Evolutionary conservation across 1,140 invertebrate species (phyloP).

Genomic region (Theocolax elegans): DNA sequence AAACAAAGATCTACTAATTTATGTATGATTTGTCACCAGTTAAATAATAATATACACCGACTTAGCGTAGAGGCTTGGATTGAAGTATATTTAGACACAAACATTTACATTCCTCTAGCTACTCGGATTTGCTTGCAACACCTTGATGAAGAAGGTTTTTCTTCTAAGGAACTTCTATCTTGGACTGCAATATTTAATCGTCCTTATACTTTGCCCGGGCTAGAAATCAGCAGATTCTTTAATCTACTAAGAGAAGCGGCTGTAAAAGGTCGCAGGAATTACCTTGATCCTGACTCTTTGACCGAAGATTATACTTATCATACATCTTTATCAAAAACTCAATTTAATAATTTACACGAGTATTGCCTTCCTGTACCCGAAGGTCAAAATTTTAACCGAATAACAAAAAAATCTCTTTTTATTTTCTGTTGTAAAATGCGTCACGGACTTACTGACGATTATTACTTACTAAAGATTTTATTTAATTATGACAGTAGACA

Average conservation of each 20-base stretch:
- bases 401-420: constrained; percentile 1
- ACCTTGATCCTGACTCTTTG: constrained; percentile 2
- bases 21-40: constrained; percentile 14
- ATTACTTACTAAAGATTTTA: too few species aligned
- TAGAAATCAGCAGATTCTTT: constrained; percentile 12
- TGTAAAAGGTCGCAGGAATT: background rate
- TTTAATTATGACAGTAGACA: too few species aligned
- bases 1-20: background rate
- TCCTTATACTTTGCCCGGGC: background rate
- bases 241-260: constrained; percentile 8
- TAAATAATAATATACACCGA: constrained; percentile 7
- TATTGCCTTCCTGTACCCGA: constrained; percentile 9
- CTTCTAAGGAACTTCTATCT: constrained; percentile 10
- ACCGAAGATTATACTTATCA: constrained; percentile 1
- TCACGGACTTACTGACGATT: too few species aligned
- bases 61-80: background rate
- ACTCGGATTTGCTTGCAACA: background rate
- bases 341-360: constrained; percentile 19
- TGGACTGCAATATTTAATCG: constrained; percentile 5
- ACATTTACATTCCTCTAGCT: constrained; percentile 11
- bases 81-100: constrained; percentile 9
- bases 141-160: background rate
- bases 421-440: too few species aligned
- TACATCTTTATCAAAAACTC: background rate
- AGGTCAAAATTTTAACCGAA: constrained; percentile 5